Evolutionary conservation across 2,797 vertebrate species (phyloP).

Genomic region (Diplodus puntazzo): DNA sequence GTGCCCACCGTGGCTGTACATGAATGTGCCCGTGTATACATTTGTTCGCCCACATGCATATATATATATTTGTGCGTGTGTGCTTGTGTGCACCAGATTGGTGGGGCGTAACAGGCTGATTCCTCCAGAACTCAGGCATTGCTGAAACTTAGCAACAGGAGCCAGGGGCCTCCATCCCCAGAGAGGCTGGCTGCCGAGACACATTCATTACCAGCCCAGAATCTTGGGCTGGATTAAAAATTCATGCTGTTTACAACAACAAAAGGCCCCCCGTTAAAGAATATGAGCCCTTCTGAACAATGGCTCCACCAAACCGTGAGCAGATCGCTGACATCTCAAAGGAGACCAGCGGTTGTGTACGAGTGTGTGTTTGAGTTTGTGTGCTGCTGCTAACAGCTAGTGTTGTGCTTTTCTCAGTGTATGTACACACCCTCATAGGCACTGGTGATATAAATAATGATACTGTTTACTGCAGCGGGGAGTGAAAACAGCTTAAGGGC

Average conservation of each 20-base stretch:
- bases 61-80: slow-evolving; percentile 31
- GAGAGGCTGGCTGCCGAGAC: slow-evolving; percentile 79
- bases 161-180: slow-evolving; percentile 78
- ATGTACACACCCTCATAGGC: slow-evolving; percentile 68
- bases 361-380: slow-evolving; percentile 68
- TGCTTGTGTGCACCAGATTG: slow-evolving; percentile 56
- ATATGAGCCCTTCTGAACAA: slow-evolving; percentile 84
- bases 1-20: slow-evolving; percentile 21
- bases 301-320: slow-evolving; percentile 82
- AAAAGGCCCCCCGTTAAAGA: slow-evolving; percentile 83
- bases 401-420: slow-evolving; percentile 62
- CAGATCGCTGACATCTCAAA: slow-evolving; percentile 83
- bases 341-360: slow-evolving; percentile 68
- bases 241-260: slow-evolving; percentile 89
- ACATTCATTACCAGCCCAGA: slow-evolving; percentile 84
- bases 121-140: slow-evolving; percentile 79
- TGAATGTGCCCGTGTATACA: background rate
- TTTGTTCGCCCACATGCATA: slow-evolving; percentile 15
- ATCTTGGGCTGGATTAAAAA: slow-evolving; percentile 86
- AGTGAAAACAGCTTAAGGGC: slow-evolving; percentile 81
- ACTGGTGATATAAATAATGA: slow-evolving; percentile 82
- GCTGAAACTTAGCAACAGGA: slow-evolving; percentile 85
- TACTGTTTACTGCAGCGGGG: slow-evolving; percentile 79
- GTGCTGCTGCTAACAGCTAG: slow-evolving; percentile 63
- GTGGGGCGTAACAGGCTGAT: slow-evolving; percentile 75